Evolutionary conservation across 1,140 invertebrate species (phyloP), one percentile per base, ranked within the genome.

Genomic region (Archegozetes longisetosus): DNA sequence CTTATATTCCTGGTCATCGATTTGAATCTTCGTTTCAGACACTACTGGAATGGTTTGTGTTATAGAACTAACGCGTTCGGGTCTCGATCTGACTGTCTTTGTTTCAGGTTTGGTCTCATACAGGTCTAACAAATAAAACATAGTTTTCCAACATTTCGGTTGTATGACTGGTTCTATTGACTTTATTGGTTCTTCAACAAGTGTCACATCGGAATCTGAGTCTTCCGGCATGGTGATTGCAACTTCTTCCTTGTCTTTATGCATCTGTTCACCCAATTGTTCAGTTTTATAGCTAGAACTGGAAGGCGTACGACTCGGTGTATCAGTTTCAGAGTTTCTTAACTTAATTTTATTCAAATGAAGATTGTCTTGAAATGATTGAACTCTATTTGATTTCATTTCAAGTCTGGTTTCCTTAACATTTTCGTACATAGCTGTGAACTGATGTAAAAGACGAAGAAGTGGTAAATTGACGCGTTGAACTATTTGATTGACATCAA

Each of bases 341-440:
- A 20, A 40, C 60, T 60, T 67, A 64, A 60, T 56, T 66, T 49
- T 63, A 61, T 27, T 62, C 60, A n/a, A 58, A 58, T 29, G 62
- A 61, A 51, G 63, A 65, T 22, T 53, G 53, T 52, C 61, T 61
- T 23, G 6, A 49, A 53, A 22, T 9, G 20, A 46, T 58, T 58
- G 20, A 51, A 2, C 13, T 81, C 84, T 67, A 81, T 84, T 70
- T 60, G 78, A 73, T 61, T 75, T 72, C 53, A 96, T 75, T 66
- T 93, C 89, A 66, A 84, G 83, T 70, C 90, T 85, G 1, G 91
- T 94, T 68, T 93, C 88, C 68, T 91, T 89, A 3, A 94, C 88
- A 74, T 95, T 96, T 72, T 92, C 88, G 73, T 95, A 93, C 88
- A 97, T 94, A 62, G 91, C 93, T 64, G 84, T 88, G 64, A 98